Conservation (phyloP, 2,113 vertebrate genomes). For the Phylloscopus trochilus region DNA sequence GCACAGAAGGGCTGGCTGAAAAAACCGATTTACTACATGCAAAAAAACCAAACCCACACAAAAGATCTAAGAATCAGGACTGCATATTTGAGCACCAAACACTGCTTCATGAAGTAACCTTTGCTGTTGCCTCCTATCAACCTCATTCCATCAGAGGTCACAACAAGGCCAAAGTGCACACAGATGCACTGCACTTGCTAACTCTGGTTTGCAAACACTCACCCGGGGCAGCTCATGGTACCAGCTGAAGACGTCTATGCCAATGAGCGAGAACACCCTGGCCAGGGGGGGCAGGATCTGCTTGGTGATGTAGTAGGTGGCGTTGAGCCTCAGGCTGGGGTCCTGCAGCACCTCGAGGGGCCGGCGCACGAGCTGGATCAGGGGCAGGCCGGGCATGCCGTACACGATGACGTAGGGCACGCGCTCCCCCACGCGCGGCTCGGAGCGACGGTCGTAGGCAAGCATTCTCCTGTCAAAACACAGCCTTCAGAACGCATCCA, state of each 20-base stretch:
- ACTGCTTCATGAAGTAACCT: neutral
- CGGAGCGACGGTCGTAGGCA: slow-evolving; percentile 87
- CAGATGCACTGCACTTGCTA: rapidly evolving
- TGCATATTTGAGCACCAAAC: neutral
- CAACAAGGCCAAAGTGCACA: neutral
- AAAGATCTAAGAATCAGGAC: neutral
- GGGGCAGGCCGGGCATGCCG: slow-evolving; percentile 88
- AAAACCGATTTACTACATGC: neutral
- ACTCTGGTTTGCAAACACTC: slow-evolving; percentile 6
- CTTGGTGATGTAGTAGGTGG: slow-evolving; percentile 94
- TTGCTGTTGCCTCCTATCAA: neutral
- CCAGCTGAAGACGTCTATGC: slow-evolving; percentile 94
- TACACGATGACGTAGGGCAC: slow-evolving; percentile 95
- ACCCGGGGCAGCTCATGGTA: slow-evolving; percentile 95
- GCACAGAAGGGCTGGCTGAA: neutral
- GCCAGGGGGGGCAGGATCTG: slow-evolving; percentile 93
- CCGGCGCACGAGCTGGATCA: slow-evolving; percentile 92
- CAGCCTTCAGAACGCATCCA: neutral
- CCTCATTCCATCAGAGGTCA: neutral
- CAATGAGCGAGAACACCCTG: slow-evolving; percentile 91
- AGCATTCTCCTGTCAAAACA: slow-evolving; percentile 85
- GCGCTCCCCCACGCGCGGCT: slow-evolving; percentile 91
- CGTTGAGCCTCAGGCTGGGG: slow-evolving; percentile 85
- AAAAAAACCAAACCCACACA: neutral
- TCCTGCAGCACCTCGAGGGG: slow-evolving; percentile 91